A percentile compares a stretch with the other conserved stretches of the same genome.
Conservation (phyloP, 2,888 invertebrate species). For the Acrocera orbiculus region DNA sequence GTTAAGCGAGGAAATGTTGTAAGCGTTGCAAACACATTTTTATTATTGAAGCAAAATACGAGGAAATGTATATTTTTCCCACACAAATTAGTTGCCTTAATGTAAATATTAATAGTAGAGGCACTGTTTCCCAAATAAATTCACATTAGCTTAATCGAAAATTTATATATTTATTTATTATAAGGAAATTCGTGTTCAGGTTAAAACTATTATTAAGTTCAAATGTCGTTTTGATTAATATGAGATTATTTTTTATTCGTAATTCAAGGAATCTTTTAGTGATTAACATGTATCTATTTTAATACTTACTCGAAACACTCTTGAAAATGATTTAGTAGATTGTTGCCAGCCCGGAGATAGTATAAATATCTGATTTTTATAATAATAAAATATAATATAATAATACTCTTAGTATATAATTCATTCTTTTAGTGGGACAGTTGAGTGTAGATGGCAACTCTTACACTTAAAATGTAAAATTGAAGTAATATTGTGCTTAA, state of each 20-base stretch:
- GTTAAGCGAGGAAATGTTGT: conserved; percentile 55
- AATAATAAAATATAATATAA: not conserved
- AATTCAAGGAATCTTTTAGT: conserved; percentile 53
- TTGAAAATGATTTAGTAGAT: conserved; percentile 77
- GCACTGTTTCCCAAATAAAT: conserved; percentile 38
- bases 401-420: conserved; percentile 4
- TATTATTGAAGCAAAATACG: conserved; percentile 48
- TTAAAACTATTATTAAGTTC: no score
- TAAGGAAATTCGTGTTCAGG: conserved; percentile 72
- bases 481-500: conserved; percentile 11
- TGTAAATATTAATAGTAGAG: conserved; percentile 25
- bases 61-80: conserved; percentile 32
- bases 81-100: conserved; percentile 38
- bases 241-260: not conserved
- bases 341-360: conserved; percentile 78
- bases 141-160: conserved; percentile 30
- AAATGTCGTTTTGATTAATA: no score
- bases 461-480: conserved; percentile 31
- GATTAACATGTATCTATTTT: conserved; percentile 53
- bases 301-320: conserved; percentile 55
- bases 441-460: conserved; percentile 56
- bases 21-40: conserved; percentile 55
- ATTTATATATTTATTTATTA: conserved; percentile 47
- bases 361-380: conserved; percentile 54
- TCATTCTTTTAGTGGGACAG: conserved; percentile 45